Evolutionary conservation across 2,888 invertebrate genomes (phyloP).

Genomic region (Chrysina gloriosa): DNA sequence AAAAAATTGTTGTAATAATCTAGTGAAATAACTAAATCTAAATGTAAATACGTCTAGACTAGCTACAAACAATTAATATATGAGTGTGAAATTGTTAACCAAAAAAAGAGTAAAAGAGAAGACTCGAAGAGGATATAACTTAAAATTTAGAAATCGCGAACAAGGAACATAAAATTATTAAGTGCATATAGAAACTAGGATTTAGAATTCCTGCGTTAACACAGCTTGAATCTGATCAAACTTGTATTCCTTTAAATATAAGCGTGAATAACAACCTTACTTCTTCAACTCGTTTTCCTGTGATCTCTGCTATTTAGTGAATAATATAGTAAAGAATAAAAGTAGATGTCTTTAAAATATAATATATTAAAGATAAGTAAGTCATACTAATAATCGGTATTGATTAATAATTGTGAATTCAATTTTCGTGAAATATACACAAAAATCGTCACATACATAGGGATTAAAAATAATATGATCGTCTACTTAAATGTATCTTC

Average conservation of each 20-base stretch:
- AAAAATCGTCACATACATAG: too few species aligned
- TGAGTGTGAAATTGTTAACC: neutral
- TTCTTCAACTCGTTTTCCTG: conserved; percentile 34
- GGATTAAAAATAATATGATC: too few species aligned
- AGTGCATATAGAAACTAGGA: too few species aligned
- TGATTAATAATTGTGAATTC: neutral
- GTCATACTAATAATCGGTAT: neutral
- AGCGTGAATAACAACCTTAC: neutral
- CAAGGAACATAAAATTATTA: too few species aligned
- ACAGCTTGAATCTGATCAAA: too few species aligned
- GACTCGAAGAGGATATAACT: neutral
- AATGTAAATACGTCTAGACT: neutral
- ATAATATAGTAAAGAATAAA: neutral
- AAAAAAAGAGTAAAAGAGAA: neutral
- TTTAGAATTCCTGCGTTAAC: too few species aligned
- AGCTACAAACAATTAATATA: neutral
- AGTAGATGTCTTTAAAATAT: neutral
- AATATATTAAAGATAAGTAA: too few species aligned
- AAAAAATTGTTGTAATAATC: neutral
- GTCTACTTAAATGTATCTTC: too few species aligned
- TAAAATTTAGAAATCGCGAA: neutral
- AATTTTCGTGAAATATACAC: too few species aligned
- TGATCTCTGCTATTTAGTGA: conserved; percentile 30
- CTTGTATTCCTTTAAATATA: neutral
- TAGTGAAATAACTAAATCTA: neutral